Base-by-base conservation (phyloP, 1,140 invertebrate genomes). In the Trinorchestia longiramus region DNA sequence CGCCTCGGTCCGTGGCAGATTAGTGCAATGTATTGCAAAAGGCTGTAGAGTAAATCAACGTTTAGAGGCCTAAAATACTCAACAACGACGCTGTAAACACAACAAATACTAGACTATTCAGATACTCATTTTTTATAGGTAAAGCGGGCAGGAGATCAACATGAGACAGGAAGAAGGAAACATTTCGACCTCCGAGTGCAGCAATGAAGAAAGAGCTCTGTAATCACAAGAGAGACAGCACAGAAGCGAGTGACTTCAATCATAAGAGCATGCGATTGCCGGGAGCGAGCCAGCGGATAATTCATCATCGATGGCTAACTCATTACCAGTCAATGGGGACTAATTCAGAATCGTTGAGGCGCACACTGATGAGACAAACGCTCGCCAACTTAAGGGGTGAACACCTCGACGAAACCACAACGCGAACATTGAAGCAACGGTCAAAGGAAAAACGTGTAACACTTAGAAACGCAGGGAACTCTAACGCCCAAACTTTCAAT, bases 221-320 rank as follows among this genome's bases (percentile, higher is more conserved):
- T 36, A 77, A 77, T 77, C 62, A 77, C 62, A 77, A 77, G 1
- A 77, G 28, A 36, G 28, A 77, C 15, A 23, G 62, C 62, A 77
- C 62, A 77, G 28, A 77, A 77, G 62, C 62, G 62, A 77, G 62
- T 36, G 11, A 77, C 62, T 77, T 77, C 62, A 77, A 77, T 77
- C 62, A 77, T 36, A 36, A 36, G 62, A 77, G 28, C 62, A 77
- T 19, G 62, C 62, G 62, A 28, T 77, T 77, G 62, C 62, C 62
- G 28, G 62, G 62, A 77, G 62, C 62, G 62, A 77, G 43, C 88
- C 41, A 36, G 11, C 88, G 43, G 28, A 19, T 41, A 3, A 77
- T 90, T 90, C 88, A 90, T 90, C 88, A 90, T 90, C 44, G 92
- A 94, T 94, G 92, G 43, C 92, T n/a, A 94, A 45, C 92, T 94